Conservation (phyloP, 2,888 invertebrate species). For the Cheiracanthium punctorium region DNA sequence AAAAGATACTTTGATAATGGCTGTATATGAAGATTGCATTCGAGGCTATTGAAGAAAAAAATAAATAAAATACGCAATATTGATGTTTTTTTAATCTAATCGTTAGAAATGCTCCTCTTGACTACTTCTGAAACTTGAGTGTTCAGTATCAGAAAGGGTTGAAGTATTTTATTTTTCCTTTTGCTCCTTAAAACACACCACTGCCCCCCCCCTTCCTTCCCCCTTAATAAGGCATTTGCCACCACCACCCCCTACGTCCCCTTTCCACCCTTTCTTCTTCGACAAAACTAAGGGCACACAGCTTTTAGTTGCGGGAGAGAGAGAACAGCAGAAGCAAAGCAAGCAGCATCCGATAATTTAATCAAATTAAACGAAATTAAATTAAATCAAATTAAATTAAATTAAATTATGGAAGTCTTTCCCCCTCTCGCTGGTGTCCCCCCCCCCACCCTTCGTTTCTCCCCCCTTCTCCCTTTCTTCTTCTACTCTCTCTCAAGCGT, state of each 20-base stretch:
- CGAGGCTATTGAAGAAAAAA: neutral
- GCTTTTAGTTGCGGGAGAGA: conserved; percentile 38
- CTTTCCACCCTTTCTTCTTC: neutral
- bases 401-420: conserved; percentile 67
- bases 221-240: neutral
- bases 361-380: conserved; percentile 71
- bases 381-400: conserved; percentile 71
- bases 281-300: conserved; percentile 45
- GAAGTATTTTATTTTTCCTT: conserved; percentile 59
- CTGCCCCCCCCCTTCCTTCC: neutral
- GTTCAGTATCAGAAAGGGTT: conserved; percentile 62
- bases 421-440: neutral
- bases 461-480: conserved; percentile 27
- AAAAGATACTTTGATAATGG: neutral
- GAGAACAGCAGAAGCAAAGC: conserved; percentile 14
- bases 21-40: neutral
- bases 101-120: conserved; percentile 3
- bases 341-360: conserved; percentile 66
- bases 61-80: neutral
- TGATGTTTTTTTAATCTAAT: conserved; percentile 1
- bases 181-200: conserved; percentile 25
- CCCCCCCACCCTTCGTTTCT: neutral
- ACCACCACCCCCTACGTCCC: no score
- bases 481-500: conserved; percentile 58
- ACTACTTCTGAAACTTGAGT: conserved; percentile 49